Base-by-base conservation (phyloP, 2,113 vertebrate species). In the Apus apus region DNA sequence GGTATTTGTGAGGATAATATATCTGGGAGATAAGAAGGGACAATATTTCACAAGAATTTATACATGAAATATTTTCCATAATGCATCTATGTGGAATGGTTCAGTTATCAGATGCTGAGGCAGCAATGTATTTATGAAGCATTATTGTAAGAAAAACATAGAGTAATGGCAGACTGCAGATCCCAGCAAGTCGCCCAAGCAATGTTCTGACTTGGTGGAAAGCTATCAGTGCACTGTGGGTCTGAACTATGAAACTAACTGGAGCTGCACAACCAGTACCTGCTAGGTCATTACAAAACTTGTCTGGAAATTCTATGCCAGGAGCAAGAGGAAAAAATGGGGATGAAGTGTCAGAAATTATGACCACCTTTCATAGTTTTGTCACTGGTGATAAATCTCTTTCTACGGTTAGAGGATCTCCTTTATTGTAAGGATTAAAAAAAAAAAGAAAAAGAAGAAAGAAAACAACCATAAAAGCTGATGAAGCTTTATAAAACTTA, bases 341-440 rank as follows among this genome's bases (percentile, higher is more conserved):
- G 68, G 72, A 68, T 68, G 75, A 89, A 78, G 70, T 70, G 51
- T 93, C 68, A 97, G 87, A 94, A 97, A 96, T 97, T 95, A 96
- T 85, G 90, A 89, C 30, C 2, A 1, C 40, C 65, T 97, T 97
- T 96, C 93, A 79, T 40, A 94, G 71, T 86, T 93, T 90, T 97
- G 93, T 90, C 95, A 96, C 85, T 48, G 85, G 80, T 50, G 58
- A 94, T 97, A 84, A 93, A 96, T 97, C 91, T 97, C 75, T 65
- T 94, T 90, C 78, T 93, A 51, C 34, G 80, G 73, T 95, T 91
- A 92, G 84, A 96, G 46, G 78, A 82, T 94, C 58, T 89, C 36
- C 79, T 96, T 94, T 85, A 81, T 87, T 54, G 32, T 85, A 87
- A 95, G 61, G 74, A 86, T 93, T 95, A 64, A 48, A 21, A 93